Base-by-base conservation (phyloP, 2,113 vertebrate species). In the Myocastor coypus region DNA sequence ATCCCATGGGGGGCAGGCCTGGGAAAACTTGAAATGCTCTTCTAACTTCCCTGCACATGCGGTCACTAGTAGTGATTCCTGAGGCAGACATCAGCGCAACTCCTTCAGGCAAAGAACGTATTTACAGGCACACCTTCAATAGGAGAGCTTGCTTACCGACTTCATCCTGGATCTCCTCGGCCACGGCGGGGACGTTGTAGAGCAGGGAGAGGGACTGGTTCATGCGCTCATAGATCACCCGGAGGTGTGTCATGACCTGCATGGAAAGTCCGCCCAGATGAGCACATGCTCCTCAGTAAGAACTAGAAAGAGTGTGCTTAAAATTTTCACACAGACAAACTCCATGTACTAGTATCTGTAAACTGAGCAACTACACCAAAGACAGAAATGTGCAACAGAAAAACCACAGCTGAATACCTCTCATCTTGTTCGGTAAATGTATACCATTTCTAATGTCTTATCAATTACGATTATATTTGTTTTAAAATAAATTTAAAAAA, bases 151-250 rank as follows among this genome's bases (percentile, higher is more conserved):
- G 97, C 99, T 99, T 98, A 99, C 99, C 99, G 1, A 99, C 99
- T 99, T 99, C 99, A 97, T 99, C 99, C 97, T 99, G 99, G 98
- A 99, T 99, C 86, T 99, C 99, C 61, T 99, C 99, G 0, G 99
- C 99, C 92, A 99, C 99, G 0, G 99, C 99, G 5, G 99, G 99
- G 3, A 99, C 99, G 20, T 99, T 99, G 98, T 99, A 99, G 85
- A 99, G 99, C 92, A 99, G 99, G 20, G 99, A 99, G 86, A 99
- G 99, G 95, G 99, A 99, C 98, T 99, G 99, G 98, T 99, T 99
- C 99, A 99, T 99, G 78, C 99, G 99, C 96, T 99, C 99, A 42
- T 99, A 99, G 81, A 99, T 99, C 96, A 99, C 99, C 63, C 99
- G 99, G 96, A 99, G 99, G 97, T 99, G 99, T 59, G 99, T 99